Base-by-base conservation (phyloP, 2,113 vertebrate genomes). In the Oenanthe melanoleuca region DNA sequence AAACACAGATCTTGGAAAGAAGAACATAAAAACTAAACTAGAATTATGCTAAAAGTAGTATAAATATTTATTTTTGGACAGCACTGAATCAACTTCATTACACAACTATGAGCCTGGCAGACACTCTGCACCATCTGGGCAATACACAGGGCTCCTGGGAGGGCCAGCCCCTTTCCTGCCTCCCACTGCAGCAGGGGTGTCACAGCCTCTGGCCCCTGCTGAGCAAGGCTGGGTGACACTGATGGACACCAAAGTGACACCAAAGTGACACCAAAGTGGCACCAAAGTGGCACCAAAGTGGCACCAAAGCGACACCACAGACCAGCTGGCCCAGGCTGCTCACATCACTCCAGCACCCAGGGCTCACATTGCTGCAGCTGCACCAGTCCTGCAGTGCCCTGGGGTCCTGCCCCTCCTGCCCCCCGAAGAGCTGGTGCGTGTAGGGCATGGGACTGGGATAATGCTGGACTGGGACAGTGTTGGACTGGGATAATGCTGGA, bases 301-400 rank as follows among this genome's bases (percentile, higher is more conserved):
- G 37, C 55, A 28, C 50, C 25, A 5, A 9, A 8, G 38, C 23
- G 24, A 37, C 55, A 52, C 50, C 26, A 8, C 49, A 7, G 29
- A 12, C 3, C 53, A 55, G 77, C 89, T 23, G 64, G 34, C 52
- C 3, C 21, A 2, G 38, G 40, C 56, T 45, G 77, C 84, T 31
- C 21, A 13, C 8, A 3, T 0, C 40, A 47, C 0, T 52, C 14
- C 38, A 29, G 44, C 50, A 12, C 29, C 44, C 37, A 1, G 5
- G 22, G n/a, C 24, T 73, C 37, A 28, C 33, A 2, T 3, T 0
- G 60, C 72, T 31, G 38, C 6, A 18, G 5, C 6, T 1, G 14
- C 69, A 38, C 0, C n/a, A 3, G 11, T 4, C 10, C 9, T 24
- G 61, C 44, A 38, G 10, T 0, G 23, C 6, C 28, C 0, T 0